Percentiles rank a stretch among this genome's conserved stretches.
These are phyloP conservation scores for Heloderma charlesbogerti DNA, from an alignment of 2,113 vertebrate genomes.

Conservation along the genomic window DNA sequence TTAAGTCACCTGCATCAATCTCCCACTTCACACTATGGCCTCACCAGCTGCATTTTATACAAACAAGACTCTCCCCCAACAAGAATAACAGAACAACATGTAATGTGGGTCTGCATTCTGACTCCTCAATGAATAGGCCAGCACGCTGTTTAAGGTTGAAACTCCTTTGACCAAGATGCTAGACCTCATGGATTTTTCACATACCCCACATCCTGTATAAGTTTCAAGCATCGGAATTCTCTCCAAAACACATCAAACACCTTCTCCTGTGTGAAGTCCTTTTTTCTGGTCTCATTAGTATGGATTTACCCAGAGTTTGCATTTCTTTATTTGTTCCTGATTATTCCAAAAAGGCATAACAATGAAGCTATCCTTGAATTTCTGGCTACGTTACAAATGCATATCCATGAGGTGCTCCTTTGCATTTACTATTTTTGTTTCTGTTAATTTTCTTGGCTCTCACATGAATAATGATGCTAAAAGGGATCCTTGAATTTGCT, in stretches of 20 bases:
- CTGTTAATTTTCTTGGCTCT: conserved; percentile 10
- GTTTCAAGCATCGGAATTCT: background rate
- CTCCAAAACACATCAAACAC: background rate
- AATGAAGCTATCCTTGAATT: conserved; percentile 17
- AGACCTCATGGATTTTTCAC: background rate
- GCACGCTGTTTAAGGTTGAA: background rate
- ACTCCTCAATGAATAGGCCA: background rate
- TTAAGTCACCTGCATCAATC: background rate
- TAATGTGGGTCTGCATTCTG: background rate
- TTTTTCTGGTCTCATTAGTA: background rate
- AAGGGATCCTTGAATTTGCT: conserved; percentile 3
- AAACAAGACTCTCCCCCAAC: too few species aligned
- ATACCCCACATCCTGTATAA: background rate
- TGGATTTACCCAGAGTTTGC: background rate
- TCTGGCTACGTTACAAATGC: conserved; percentile 7
- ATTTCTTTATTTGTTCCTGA: conserved; percentile 2
- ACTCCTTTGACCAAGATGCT: background rate
- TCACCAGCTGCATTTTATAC: background rate
- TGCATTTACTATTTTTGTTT: conserved; percentile 10
- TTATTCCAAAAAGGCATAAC: background rate
- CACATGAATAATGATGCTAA: conserved; percentile 16
- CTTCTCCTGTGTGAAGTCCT: background rate
- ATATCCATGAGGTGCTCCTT: conserved; percentile 17
- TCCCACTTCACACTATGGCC: background rate
- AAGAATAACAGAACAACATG: background rate